Conservation (phyloP, 2,797 vertebrate species). For the Eidolon dupreanum region DNA sequence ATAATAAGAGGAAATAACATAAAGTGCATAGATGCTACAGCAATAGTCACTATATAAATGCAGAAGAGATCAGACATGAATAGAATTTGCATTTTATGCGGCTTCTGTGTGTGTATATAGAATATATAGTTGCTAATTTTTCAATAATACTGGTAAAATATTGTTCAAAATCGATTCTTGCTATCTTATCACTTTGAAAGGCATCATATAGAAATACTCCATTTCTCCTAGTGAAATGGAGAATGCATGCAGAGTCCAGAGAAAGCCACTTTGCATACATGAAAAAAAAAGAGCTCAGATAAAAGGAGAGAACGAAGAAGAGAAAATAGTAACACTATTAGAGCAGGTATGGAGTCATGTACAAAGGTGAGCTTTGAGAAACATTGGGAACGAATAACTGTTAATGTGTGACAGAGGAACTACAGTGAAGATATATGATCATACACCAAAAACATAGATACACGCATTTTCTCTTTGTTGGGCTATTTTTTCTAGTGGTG, state of each 20-base stretch:
- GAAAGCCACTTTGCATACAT: background rate
- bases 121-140: slow-evolving; percentile 65
- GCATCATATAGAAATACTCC: background rate
- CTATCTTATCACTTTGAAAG: slow-evolving; percentile 55
- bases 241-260: slow-evolving; percentile 14
- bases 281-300: slow-evolving; percentile 21
- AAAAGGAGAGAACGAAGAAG: slow-evolving; percentile 17
- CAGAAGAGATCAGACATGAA: slow-evolving; percentile 54
- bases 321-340: slow-evolving; percentile 42
- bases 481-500: slow-evolving; percentile 16
- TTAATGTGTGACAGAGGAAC: background rate
- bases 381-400: slow-evolving; percentile 13
- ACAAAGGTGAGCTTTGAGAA: slow-evolving; percentile 47
- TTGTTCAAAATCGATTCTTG: slow-evolving; percentile 61
- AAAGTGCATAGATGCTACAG: slow-evolving; percentile 48
- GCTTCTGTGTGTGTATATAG: slow-evolving; percentile 14
- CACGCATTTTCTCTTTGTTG: background rate
- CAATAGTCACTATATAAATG: slow-evolving; percentile 47
- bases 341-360: background rate
- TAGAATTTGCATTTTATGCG: slow-evolving; percentile 60
- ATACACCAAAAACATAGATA: slow-evolving; percentile 17
- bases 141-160: slow-evolving; percentile 61
- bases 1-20: slow-evolving; percentile 64
- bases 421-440: background rate
- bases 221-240: slow-evolving; percentile 9